A percentile compares a stretch with the other conserved stretches of the same genome.
These are phyloP conservation scores for Antitype chi DNA, from an alignment of 2,888 invertebrate genomes.

Conservation along the genomic window DNA sequence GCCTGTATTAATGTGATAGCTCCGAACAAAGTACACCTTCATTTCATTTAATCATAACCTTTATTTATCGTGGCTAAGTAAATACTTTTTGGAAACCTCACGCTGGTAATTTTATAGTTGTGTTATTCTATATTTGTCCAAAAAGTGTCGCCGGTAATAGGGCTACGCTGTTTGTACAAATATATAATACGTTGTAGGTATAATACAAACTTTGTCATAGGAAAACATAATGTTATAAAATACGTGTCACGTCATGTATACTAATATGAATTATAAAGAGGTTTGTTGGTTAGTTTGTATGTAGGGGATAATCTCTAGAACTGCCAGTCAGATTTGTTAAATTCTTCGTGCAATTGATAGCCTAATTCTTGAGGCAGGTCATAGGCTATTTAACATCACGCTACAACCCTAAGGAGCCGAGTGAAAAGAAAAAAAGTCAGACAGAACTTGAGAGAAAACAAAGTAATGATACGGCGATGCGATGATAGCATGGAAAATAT, in stretches of 20 bases:
- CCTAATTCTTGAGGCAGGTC: too few relatives aligned
- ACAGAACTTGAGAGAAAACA: too few relatives aligned
- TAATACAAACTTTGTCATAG: not conserved
- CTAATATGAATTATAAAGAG: too few relatives aligned
- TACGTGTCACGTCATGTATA: not conserved
- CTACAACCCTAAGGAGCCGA: too few relatives aligned
- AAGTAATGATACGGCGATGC: too few relatives aligned
- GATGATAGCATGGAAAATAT: too few relatives aligned
- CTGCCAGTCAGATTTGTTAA: too few relatives aligned
- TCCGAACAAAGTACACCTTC: conserved; percentile 74
- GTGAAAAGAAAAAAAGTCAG: too few relatives aligned
- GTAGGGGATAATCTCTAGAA: too few relatives aligned
- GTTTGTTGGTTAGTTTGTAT: too few relatives aligned
- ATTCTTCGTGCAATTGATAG: too few relatives aligned
- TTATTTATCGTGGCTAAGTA: conserved; percentile 43
- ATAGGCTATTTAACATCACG: too few relatives aligned
- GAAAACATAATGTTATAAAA: not conserved
- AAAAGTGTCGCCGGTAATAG: not conserved
- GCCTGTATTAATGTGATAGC: conserved; percentile 75
- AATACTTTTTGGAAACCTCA: conserved; percentile 39
- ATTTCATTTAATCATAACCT: conserved; percentile 57
- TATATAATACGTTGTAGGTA: conserved; percentile 6
- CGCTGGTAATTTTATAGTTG: conserved; percentile 30
- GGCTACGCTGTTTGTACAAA: not conserved
- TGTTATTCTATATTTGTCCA: conserved; percentile 1